These are phyloP conservation scores for Acanthurus leucopareius DNA, from an alignment of 2,797 vertebrate genomes.

Conservation along the genomic window DNA sequence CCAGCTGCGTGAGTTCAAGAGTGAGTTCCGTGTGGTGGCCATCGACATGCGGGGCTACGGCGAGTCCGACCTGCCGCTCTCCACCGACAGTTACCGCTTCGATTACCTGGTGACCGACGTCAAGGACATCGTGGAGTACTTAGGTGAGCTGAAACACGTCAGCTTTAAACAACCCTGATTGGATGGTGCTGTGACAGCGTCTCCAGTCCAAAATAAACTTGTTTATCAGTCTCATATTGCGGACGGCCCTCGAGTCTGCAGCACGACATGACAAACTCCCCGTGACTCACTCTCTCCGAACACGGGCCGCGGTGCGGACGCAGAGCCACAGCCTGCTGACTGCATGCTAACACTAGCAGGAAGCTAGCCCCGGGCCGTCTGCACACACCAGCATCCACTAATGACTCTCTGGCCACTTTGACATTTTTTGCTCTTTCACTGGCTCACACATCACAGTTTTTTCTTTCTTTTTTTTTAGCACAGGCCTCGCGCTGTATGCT, in stretches of 20 bases:
- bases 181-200: conserved; percentile 27
- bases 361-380: conserved; percentile 39
- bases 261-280: conserved; percentile 60
- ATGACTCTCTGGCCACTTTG: conserved; percentile 34
- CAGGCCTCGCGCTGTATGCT: no score
- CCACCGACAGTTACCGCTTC: conserved; percentile 91
- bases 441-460: neutral
- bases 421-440: conserved; percentile 35
- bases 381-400: conserved; percentile 44
- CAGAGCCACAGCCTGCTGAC: conserved; percentile 43
- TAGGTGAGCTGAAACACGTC: conserved; percentile 91
- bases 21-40: conserved; percentile 96
- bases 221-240: conserved; percentile 49
- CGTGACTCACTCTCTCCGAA: conserved; percentile 68
- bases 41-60: conserved; percentile 98
- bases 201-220: conserved; percentile 60
- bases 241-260: conserved; percentile 52
- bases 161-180: neutral
- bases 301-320: conserved; percentile 50
- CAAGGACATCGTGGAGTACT: conserved; percentile 97
- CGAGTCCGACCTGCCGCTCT: conserved; percentile 93
- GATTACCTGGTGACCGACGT: conserved; percentile 94
- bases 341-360: conserved; percentile 48
- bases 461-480: no score
- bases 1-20: conserved; percentile 98